Evolutionary conservation across 2,113 vertebrate genomes (phyloP).

Genomic region (Hystrix cristata): DNA sequence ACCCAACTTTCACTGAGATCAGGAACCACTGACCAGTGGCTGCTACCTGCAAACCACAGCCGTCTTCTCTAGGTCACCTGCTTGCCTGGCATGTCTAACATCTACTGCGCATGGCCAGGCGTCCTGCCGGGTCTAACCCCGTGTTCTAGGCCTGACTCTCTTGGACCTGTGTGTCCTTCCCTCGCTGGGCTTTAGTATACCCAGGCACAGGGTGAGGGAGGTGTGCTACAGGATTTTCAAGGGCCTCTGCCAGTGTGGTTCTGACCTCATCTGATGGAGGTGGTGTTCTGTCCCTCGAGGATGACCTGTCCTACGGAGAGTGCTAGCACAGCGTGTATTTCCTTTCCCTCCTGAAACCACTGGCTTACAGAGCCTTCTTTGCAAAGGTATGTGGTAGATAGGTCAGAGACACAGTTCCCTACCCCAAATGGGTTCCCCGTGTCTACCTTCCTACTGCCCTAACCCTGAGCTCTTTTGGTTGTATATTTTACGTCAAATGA

Average conservation of each 20-base stretch:
- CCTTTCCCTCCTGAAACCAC: constrained; percentile 22
- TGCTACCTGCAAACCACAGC: constrained; percentile 45
- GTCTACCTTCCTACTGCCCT: neutral
- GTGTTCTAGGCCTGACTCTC: neutral
- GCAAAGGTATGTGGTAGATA: neutral
- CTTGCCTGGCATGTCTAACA: neutral
- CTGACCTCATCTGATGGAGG: neutral
- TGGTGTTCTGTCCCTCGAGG: neutral
- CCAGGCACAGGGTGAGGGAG: neutral
- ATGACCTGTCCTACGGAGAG: neutral
- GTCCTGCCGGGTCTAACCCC: neutral
- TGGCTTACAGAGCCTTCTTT: constrained; percentile 20
- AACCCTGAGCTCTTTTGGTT: constrained; percentile 58
- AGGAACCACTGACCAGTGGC: constrained; percentile 55
- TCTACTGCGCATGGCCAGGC: neutral
- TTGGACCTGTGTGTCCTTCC: neutral
- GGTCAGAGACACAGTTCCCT: constrained; percentile 32
- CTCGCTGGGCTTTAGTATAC: neutral
- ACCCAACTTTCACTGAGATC: constrained; percentile 62
- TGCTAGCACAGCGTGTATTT: neutral
- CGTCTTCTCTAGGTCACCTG: constrained; percentile 4
- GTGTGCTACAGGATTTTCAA: neutral
- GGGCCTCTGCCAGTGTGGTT: neutral
- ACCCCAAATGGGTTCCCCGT: neutral
- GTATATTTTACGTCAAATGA: constrained; percentile 75